Conservation (phyloP, 2,888 invertebrate species). For the Parapristionchus giblindavisi region DNA sequence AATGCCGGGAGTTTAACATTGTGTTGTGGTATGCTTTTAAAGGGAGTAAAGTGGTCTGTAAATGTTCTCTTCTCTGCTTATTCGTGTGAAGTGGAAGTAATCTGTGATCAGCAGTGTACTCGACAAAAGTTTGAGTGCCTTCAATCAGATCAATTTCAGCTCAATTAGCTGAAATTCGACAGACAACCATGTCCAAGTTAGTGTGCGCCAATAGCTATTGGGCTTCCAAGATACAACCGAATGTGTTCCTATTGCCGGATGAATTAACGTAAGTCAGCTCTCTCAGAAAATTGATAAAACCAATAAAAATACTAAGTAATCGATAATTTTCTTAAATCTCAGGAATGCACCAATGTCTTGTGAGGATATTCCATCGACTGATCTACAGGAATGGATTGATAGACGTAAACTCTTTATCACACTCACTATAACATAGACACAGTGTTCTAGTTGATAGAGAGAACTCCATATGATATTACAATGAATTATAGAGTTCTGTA, state of each 20-base stretch:
- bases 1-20: too few relatives aligned
- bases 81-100: not conserved
- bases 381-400: constrained; percentile 67
- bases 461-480: not conserved
- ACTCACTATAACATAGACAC: not conserved
- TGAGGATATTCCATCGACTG: constrained; percentile 62
- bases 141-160: constrained; percentile 58
- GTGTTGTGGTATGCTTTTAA: not conserved
- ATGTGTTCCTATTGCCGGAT: constrained; percentile 85
- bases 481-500: constrained; percentile 64
- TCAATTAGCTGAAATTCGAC: constrained; percentile 85
- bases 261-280: constrained; percentile 61
- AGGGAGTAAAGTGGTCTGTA: too few relatives aligned
- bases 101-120: not conserved
- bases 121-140: too few relatives aligned
- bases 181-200: constrained; percentile 84
- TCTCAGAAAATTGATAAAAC: too few relatives aligned
- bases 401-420: constrained; percentile 54
- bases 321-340: too few relatives aligned
- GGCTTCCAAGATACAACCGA: constrained; percentile 82
- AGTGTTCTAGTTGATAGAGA: not conserved
- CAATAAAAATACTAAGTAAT: too few relatives aligned
- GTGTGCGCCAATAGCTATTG: constrained; percentile 82
- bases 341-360: constrained; percentile 68
- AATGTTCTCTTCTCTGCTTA: not conserved